phyloP scores from a whole-genome alignment of 2,888 invertebrate genomes.

The Lithodes maja region DNA sequence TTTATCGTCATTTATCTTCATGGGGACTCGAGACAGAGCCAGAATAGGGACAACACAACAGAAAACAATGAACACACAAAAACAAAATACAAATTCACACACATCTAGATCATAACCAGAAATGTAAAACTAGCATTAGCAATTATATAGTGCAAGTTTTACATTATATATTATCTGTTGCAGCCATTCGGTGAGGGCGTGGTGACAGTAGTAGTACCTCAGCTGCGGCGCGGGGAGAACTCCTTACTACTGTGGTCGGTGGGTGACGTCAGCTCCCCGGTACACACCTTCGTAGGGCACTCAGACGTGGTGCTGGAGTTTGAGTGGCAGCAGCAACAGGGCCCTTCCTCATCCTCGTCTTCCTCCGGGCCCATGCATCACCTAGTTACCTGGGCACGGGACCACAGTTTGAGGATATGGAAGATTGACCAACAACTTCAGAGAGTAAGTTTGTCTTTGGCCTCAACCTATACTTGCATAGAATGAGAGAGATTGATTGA shows the following conservation, averaged over 20 bases:
- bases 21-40: no score
- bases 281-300: slow-evolving; percentile 95
- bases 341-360: background rate
- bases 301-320: slow-evolving; percentile 96
- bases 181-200: slow-evolving; percentile 94
- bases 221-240: slow-evolving; percentile 90
- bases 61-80: no score
- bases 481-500: no score
- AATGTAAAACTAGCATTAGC: no score
- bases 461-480: no score
- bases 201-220: slow-evolving; percentile 93
- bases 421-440: slow-evolving; percentile 84
- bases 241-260: slow-evolving; percentile 86
- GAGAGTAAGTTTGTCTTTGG: slow-evolving; percentile 28
- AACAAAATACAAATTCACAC: no score
- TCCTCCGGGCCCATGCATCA: slow-evolving; percentile 81
- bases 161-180: slow-evolving; percentile 38
- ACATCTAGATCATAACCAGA: no score
- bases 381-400: slow-evolving; percentile 95
- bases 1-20: no score
- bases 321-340: slow-evolving; percentile 86
- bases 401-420: slow-evolving; percentile 94
- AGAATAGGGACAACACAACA: no score
- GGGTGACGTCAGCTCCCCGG: slow-evolving; percentile 78
- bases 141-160: no score